Evolutionary conservation across 2,797 vertebrate species (phyloP).

Genomic region (Brachymystax lenok): DNA sequence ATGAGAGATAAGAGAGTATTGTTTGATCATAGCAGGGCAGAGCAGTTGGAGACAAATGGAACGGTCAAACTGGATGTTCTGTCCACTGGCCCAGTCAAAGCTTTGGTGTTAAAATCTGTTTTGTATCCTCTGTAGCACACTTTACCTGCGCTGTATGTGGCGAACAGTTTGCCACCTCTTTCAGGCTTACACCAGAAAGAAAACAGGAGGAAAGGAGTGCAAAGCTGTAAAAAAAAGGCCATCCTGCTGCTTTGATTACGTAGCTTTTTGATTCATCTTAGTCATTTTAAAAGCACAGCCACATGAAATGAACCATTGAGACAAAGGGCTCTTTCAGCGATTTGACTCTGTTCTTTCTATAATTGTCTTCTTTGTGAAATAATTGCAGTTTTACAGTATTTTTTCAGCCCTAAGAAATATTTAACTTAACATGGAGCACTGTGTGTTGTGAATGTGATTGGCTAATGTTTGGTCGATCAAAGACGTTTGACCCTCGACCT

Average conservation of each 20-base stretch:
- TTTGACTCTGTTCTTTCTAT: slow-evolving; percentile 9
- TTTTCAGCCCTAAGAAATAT: slow-evolving; percentile 11
- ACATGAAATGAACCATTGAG: slow-evolving; percentile 18
- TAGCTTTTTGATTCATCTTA: neutral
- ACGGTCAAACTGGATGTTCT: neutral
- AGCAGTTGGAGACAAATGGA: neutral
- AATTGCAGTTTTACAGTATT: slow-evolving; percentile 12
- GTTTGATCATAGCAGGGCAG: neutral
- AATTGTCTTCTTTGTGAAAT: slow-evolving; percentile 34
- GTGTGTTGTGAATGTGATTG: neutral
- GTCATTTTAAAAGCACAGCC: slow-evolving; percentile 7
- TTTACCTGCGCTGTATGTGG: neutral
- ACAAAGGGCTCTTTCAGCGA: neutral
- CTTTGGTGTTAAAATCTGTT: neutral
- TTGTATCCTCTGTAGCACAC: neutral
- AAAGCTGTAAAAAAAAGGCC: neutral
- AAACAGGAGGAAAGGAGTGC: too few relatives aligned
- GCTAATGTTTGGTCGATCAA: slow-evolving; percentile 1
- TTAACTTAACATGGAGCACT: neutral
- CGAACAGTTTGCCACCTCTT: neutral
- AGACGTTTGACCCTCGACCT: slow-evolving; percentile 6
- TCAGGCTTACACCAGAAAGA: too few relatives aligned
- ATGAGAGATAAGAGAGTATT: neutral
- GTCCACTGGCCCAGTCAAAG: neutral
- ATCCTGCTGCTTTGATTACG: slow-evolving; percentile 13